Base-by-base conservation (phyloP, 2,888 invertebrate species). In the Sericinus montela region DNA sequence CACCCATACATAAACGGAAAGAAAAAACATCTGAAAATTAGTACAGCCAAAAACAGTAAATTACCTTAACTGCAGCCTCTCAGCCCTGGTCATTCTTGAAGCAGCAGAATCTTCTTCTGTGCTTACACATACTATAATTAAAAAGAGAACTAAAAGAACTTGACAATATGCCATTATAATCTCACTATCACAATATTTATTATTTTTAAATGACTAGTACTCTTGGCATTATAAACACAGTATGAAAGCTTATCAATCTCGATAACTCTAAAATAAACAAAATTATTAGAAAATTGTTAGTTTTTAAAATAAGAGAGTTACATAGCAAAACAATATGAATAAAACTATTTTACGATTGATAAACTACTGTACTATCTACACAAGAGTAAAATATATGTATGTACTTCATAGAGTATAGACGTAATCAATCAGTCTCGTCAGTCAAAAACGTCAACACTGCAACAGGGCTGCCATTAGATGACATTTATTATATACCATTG, bases 21-120 rank as follows among this genome's bases (percentile, higher is more conserved):
- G 19, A 5, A 5, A 19, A 19, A 19, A 19, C n/a, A n/a, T n/a
- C n/a, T n/a, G 19, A 19, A 19, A 2, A 19, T 19, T 19, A 19
- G 2, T 19, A 19, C 19, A 19, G 19, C 5, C 5, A 3, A 19
- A 19, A 19, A 19, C 2, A 19, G 19, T 19, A 19, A 19, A 32
- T 82, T 84, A 94, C 94, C 92, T 93, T 60, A 94, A 81, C 56
- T 87, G 85, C 47, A 90, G 83, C 56, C 93, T 89, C 69, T 94
- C 94, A 63, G 91, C 85, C 64, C 86, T 90, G 29, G 91, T 90
- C 93, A 94, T 93, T 56, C 79, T 72, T 41, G 71, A 59, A 36
- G 65, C 51, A 48, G 59, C 60, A 48, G 67, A 58, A 48, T 84
- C 82, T 57, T 85, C 85, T 58, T 86, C 85, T 23, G 83, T 80